phyloP scores from a whole-genome alignment of 2,888 invertebrate species.

The Lochmaea crataegi region DNA sequence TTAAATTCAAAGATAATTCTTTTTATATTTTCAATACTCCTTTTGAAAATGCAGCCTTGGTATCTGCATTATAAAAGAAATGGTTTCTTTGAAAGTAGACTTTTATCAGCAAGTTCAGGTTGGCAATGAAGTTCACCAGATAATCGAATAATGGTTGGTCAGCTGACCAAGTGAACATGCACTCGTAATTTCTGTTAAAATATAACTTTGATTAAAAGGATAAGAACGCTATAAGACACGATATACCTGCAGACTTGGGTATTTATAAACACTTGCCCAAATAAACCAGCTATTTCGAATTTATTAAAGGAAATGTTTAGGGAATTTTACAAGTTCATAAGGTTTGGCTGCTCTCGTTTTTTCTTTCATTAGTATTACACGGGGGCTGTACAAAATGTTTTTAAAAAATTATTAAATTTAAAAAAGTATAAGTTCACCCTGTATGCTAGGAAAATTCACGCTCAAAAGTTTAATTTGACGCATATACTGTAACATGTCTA shows the following conservation, averaged over 20 bases:
- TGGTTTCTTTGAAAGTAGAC: slow-evolving; percentile 14
- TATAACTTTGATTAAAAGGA: slow-evolving; percentile 44
- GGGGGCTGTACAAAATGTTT: neutral
- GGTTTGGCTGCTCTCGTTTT: neutral
- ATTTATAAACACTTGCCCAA: slow-evolving; percentile 37
- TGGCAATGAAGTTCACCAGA: slow-evolving; percentile 49
- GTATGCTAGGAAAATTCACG: too few relatives aligned
- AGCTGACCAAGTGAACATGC: slow-evolving; percentile 46
- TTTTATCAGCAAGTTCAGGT: slow-evolving; percentile 35
- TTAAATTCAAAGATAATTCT: too few relatives aligned
- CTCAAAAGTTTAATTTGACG: neutral
- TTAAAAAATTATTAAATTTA: too few relatives aligned
- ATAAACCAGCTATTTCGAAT: neutral
- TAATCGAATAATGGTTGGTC: slow-evolving; percentile 42
- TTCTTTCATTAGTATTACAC: neutral
- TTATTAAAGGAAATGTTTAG: slow-evolving; percentile 5
- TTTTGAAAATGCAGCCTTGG: slow-evolving; percentile 8
- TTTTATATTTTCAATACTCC: neutral
- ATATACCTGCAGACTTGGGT: slow-evolving; percentile 39
- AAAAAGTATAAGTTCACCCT: too few relatives aligned
- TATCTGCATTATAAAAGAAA: slow-evolving; percentile 10
- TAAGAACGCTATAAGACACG: slow-evolving; percentile 43
- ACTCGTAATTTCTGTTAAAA: slow-evolving; percentile 48
- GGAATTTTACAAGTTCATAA: neutral
- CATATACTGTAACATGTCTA: too few relatives aligned